Percentiles rank a stretch among this genome's conserved stretches.
Conservation (phyloP, 2,113 vertebrate genomes). For the Cinclus cinclus region DNA sequence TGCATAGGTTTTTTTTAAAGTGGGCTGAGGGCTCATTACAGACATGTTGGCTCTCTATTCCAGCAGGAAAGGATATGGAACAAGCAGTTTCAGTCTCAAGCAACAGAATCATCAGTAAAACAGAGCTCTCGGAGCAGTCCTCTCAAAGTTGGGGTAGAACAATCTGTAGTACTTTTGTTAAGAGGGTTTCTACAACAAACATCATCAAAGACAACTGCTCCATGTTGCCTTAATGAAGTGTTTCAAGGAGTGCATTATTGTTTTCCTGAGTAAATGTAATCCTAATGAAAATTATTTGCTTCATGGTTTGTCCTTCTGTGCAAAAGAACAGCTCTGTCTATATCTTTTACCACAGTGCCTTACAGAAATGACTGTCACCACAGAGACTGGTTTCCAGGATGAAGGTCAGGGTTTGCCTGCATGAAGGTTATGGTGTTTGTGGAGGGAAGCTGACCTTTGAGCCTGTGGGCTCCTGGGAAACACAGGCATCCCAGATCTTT, state of each 20-base stretch:
- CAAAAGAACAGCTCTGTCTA: background rate
- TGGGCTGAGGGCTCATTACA: background rate
- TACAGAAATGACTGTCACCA: background rate
- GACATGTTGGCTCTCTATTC: background rate
- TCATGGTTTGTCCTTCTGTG: background rate
- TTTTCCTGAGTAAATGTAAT: background rate
- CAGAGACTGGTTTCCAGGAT: background rate
- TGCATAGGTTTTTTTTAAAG: background rate
- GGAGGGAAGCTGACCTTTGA: background rate
- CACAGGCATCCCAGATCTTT: background rate
- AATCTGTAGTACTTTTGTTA: background rate
- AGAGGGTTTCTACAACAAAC: background rate
- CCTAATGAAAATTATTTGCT: background rate
- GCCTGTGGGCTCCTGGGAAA: background rate
- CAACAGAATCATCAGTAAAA: background rate
- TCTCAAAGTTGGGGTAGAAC: background rate
- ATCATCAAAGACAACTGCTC: background rate
- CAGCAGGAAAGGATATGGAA: background rate
- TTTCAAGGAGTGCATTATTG: background rate
- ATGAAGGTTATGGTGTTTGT: background rate
- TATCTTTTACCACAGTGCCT: background rate
- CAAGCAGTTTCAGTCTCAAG: background rate
- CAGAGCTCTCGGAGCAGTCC: background rate
- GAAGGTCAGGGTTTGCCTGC: background rate
- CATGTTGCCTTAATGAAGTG: background rate